Base-by-base conservation (phyloP, 92 coral and sea anemone species). In the Umimayanthus kanabou region DNA sequence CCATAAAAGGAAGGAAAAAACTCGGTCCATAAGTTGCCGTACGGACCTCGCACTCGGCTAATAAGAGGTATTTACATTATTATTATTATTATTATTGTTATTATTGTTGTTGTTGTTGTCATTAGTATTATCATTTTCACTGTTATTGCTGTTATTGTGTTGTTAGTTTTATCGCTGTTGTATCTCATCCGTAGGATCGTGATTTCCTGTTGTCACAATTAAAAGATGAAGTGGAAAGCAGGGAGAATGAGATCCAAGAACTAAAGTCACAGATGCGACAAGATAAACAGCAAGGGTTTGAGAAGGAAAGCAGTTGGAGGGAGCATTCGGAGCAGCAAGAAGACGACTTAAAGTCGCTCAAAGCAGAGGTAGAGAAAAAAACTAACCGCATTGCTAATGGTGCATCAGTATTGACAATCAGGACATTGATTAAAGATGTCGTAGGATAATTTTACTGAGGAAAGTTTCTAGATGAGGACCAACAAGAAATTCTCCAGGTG, bases 231-330 rank as follows among this genome's bases (percentile, higher is more conserved):
- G 79, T 97, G 70, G 87, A 87, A 85, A 94, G 93, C 45, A 80
- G 92, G 70, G 94, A 95, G 47, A 93, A 88, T 22, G 98, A 95
- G 39, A 73, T 91, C 14, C 89, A 89, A 18, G 91, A 88, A 45
- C 88, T 95, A 55, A 95, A 92, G 81, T 69, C 91, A 4, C 95
- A 94, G 88, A 69, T 92, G n/a, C 77, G 93, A 83, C 93, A 94
- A 80, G 96, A 95, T 53, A 94, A 95, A n/a, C 97, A 97, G 87
- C 93, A 94, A 37, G 73, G 80, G 29, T 76, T 88, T 53, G 94
- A 97, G 9, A 80, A 82, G 39, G 98, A 97, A 73, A 91, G 74
- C 45, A 85, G 85, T 5, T 95, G 92, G 92, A 92, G 94, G 50
- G 94, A 94, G 10, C 93, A 76, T 80, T 39, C 90, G 53, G 91